Base-by-base conservation (phyloP, 1,140 invertebrate genomes). In the Microplitis mediator region DNA sequence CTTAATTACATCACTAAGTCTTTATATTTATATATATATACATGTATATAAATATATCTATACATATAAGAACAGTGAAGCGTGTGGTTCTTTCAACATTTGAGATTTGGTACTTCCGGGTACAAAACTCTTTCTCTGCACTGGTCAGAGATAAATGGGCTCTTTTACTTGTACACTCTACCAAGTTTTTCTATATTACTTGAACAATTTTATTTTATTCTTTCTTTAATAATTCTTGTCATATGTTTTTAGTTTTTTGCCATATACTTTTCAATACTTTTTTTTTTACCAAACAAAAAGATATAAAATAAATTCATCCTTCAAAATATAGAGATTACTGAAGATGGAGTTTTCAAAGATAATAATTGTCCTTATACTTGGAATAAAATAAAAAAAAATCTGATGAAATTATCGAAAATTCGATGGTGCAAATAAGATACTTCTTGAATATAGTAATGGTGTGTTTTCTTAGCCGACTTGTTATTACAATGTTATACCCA, bases 121-220 rank as follows among this genome's bases (percentile, higher is more conserved):
- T 71, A 36, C 35, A 31, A 50, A 70, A 50, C 39, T 45, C 65
- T 60, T 69, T 60, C 70, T 71, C 79, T 81, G 80, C 70, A 71
- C 73, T 66, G 75, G 80, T 80, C 80, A 81, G 79, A 78, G 80
- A 81, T 76, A 80, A 81, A 81, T 80, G 78, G 79, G 14, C 52
- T 45, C 23, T 73, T n/a, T 62, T 63, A 13, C 72, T 58, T 23
- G 60, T 13, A 23, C 34, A 54, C 8, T 56, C 31, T 36, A 56
- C 39, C 31, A 14, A 32, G 16, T 61, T 71, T 4, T 50, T 52
- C 39, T 35, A 16, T 66, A 62, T 54, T 74, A 61, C 34, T 65
- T n/a, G 13, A 16, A 62, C 73, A 69, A 66, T 36, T 70, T 70
- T 73, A 58, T 74, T 70, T 56, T 50, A 67, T 64, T 64, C 69